These are phyloP conservation scores for Drosophila pseudotakahashii DNA, from an alignment of 2,888 invertebrate genomes.

Conservation along the genomic window DNA sequence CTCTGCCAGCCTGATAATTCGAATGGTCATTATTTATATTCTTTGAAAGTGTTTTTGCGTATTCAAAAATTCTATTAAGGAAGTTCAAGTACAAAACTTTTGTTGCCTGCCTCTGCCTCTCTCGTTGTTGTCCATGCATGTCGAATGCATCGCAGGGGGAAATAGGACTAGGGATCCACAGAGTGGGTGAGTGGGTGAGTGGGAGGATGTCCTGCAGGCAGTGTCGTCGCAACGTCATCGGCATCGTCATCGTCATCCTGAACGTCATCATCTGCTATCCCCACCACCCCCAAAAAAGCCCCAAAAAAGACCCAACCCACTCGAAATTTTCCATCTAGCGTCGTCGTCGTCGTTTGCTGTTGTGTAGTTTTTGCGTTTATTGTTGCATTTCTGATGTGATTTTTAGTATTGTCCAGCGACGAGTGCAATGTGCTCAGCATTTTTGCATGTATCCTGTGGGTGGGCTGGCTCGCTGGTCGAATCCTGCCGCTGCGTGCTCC, in stretches of 20 bases:
- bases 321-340: constrained; percentile 25
- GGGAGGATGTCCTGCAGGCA: constrained; percentile 39
- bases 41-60: constrained; percentile 82
- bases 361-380: constrained; percentile 79
- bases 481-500: constrained; percentile 39
- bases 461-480: constrained; percentile 28
- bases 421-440: constrained; percentile 75
- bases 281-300: neutral
- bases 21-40: constrained; percentile 84
- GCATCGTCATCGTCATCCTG: constrained; percentile 42
- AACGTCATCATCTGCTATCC: constrained; percentile 28
- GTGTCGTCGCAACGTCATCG: constrained; percentile 66
- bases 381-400: constrained; percentile 81
- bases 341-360: constrained; percentile 38
- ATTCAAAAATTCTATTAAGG: constrained; percentile 84
- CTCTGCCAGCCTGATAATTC: constrained; percentile 82
- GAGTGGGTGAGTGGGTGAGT: constrained; percentile 36
- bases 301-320: neutral
- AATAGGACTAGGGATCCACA: constrained; percentile 6
- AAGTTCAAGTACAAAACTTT: constrained; percentile 75
- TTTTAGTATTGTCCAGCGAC: constrained; percentile 80
- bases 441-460: constrained; percentile 66
- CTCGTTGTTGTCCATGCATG: constrained; percentile 67
- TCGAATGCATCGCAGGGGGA: constrained; percentile 67
- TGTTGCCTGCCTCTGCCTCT: constrained; percentile 36